Evolutionary conservation across 2,113 vertebrate genomes (phyloP).

Genomic region (Epinephelus moara): DNA sequence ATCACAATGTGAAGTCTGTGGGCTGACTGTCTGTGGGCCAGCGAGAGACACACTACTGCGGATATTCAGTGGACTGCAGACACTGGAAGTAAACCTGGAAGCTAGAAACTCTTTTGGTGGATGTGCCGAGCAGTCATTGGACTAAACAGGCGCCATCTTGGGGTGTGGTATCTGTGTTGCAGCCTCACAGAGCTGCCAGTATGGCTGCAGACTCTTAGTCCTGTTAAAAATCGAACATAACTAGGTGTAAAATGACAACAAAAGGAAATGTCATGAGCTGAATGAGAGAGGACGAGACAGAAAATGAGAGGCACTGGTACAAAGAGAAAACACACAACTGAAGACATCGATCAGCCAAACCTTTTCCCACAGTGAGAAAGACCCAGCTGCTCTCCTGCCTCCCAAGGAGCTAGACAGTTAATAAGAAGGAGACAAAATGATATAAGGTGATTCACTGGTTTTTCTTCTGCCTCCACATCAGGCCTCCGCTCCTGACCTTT

Average conservation of each 20-base stretch:
- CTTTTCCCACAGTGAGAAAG: slow-evolving; percentile 6
- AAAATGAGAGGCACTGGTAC: neutral
- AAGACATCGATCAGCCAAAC: slow-evolving; percentile 18
- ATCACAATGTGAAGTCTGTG: too few relatives aligned
- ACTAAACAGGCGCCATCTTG: too few relatives aligned
- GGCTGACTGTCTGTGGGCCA: too few relatives aligned
- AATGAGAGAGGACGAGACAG: neutral
- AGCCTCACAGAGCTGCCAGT: too few relatives aligned
- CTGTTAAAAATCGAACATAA: neutral
- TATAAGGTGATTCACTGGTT: slow-evolving; percentile 40
- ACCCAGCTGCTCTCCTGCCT: slow-evolving; percentile 42
- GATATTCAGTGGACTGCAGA: too few relatives aligned
- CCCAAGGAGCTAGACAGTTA: slow-evolving; percentile 22
- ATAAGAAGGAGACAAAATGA: slow-evolving; percentile 40
- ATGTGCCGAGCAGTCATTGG: too few relatives aligned
- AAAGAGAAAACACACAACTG: neutral
- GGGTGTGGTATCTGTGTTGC: too few relatives aligned
- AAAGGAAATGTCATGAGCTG: neutral
- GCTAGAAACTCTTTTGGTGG: too few relatives aligned
- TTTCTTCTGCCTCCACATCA: slow-evolving; percentile 47
- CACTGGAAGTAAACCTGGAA: too few relatives aligned
- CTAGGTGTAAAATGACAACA: neutral
- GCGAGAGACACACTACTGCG: too few relatives aligned
- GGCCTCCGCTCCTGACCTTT: slow-evolving; percentile 62
- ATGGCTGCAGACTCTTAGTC: too few relatives aligned